Evolutionary conservation across 2,888 invertebrate species (phyloP), one percentile per base, ranked within the genome.

Genomic region (Thymelicus lineola): DNA sequence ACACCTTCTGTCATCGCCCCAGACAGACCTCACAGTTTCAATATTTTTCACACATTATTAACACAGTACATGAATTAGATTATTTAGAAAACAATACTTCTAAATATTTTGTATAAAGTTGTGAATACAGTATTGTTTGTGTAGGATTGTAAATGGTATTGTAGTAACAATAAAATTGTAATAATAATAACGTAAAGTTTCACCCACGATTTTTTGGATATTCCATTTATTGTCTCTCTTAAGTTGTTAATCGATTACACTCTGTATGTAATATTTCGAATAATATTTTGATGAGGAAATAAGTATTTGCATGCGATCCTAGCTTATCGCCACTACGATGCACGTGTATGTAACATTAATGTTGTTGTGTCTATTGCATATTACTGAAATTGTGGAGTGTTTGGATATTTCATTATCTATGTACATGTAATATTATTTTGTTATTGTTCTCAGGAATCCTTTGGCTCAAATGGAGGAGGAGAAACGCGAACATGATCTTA

Each of bases 381-480:
- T 50, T 59, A 50, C n/a, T 57, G 62, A 46, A 48, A 28, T 20
- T 50, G 70, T 70, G 46, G 42, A 35, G 58, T 55, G 60, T 46
- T 66, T 28, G 15, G 35, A 17, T 48, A 10, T 62, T 46, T 46
- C 12, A 58, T 62, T 35, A 14, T 46, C 7, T 62, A 35, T 55
- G 28, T 67, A 46, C 57, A 46, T 59, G 60, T 59, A 46, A 71
- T 66, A 62, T 62, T 62, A 62, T 61, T 71, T 15, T 73, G 75
- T 65, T 70, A 73, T 90, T 89, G 86, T 86, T 89, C 92, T 17
- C 92, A 98, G 98, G 96, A 99, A 99, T 94, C 99, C 99, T 60
- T 94, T 99, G 85, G 98, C 99, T 70, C 99, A 99, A 91, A 98
- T 99, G 97, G 99, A 99, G 87, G 99, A 99, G 86, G 99, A 99